Conservation (phyloP, 2,797 vertebrate genomes). For the Pristis pectinata region DNA sequence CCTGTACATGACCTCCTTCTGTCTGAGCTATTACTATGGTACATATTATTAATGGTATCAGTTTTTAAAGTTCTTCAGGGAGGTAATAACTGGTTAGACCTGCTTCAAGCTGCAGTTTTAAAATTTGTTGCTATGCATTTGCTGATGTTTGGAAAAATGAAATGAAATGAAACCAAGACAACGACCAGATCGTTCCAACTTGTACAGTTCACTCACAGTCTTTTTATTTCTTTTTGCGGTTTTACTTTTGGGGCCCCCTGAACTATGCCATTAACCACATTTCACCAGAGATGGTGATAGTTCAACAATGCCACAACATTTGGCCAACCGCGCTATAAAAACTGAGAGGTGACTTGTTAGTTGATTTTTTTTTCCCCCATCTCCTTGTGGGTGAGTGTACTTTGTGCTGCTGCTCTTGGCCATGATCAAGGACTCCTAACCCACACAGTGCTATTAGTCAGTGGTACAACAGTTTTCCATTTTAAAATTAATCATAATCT, state of each 20-base stretch:
- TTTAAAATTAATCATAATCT: background rate
- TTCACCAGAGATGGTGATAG: background rate
- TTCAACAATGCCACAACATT: background rate
- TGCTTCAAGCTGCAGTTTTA: conserved; percentile 20
- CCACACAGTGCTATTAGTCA: background rate
- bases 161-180: background rate
- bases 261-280: background rate
- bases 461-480: background rate
- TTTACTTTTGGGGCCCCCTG: background rate
- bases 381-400: background rate
- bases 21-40: conserved; percentile 18
- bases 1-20: conserved; percentile 39
- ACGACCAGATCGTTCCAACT: too few relatives aligned
- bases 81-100: background rate
- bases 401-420: background rate
- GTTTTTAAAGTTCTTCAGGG: conserved; percentile 20
- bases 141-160: background rate
- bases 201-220: background rate
- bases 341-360: background rate
- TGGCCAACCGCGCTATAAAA: background rate
- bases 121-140: conserved; percentile 1
- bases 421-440: background rate
- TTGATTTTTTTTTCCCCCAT: background rate
- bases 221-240: background rate
- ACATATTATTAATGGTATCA: background rate